Percentiles rank a stretch among this genome's conserved stretches.
phyloP scores from a whole-genome alignment of 2,888 invertebrate species.

The Polylopha cassiicola region DNA sequence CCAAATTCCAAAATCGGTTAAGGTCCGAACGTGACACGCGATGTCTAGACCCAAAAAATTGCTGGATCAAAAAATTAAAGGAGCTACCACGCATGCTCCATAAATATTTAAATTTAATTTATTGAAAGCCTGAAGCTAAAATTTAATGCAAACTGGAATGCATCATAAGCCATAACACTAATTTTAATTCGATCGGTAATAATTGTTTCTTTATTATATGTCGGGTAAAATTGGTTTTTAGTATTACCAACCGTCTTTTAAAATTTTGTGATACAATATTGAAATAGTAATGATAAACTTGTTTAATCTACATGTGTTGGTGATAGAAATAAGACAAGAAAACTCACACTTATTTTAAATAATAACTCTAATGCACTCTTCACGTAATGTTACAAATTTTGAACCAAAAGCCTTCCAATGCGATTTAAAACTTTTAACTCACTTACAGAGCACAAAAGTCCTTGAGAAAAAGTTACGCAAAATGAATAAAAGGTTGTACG shows the following conservation, averaged over 20 bases:
- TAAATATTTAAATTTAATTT: conserved; percentile 45
- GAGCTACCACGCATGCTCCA: conserved; percentile 60
- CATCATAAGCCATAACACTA: conserved; percentile 2
- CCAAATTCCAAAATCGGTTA: conserved; percentile 69
- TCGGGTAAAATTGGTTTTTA: too few species aligned
- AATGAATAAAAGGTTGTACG: conserved; percentile 36
- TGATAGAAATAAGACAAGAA: too few species aligned
- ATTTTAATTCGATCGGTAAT: conserved; percentile 12
- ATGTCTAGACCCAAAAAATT: conserved; percentile 23
- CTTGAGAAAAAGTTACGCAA: conserved; percentile 28
- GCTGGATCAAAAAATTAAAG: conserved; percentile 8
- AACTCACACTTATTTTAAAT: too few species aligned
- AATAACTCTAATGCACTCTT: too few species aligned
- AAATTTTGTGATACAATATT: too few species aligned
- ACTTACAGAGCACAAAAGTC: conserved; percentile 1
- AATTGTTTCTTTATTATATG: too few species aligned
- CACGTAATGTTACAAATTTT: too few species aligned
- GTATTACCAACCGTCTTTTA: too few species aligned
- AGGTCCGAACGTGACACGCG: conserved; percentile 60
- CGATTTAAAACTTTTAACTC: background rate
- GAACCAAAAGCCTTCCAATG: too few species aligned
- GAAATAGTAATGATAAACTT: too few species aligned
- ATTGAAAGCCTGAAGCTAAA: conserved; percentile 6
- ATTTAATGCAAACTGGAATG: conserved; percentile 8
- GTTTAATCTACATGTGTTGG: too few species aligned